Evolutionary conservation across 2,888 invertebrate genomes (phyloP).

Genomic region (Papilio gigon): DNA sequence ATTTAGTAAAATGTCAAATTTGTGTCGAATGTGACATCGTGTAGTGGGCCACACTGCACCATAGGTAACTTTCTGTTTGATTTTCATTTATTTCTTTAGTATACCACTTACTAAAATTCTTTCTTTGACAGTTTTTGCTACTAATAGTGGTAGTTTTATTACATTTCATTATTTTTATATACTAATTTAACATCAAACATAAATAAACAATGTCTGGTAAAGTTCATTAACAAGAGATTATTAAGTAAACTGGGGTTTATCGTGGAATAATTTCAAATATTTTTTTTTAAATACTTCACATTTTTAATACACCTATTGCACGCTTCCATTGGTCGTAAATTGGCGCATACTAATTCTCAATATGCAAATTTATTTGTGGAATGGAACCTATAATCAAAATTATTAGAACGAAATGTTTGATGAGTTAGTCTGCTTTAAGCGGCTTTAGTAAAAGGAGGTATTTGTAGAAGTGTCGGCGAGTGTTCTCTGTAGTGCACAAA

Average conservation of each 20-base stretch:
- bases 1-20: slow-evolving; percentile 44
- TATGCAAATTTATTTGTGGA: slow-evolving; percentile 30
- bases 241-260: too few relatives aligned
- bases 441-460: slow-evolving; percentile 50
- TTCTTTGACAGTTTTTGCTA: too few relatives aligned
- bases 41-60: slow-evolving; percentile 6
- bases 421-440: slow-evolving; percentile 67
- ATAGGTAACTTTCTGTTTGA: slow-evolving; percentile 42
- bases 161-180: too few relatives aligned
- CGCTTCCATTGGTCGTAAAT: slow-evolving; percentile 6
- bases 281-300: neutral
- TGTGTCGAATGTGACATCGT: slow-evolving; percentile 43
- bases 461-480: slow-evolving; percentile 37
- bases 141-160: too few relatives aligned
- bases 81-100: slow-evolving; percentile 1
- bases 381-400: slow-evolving; percentile 52
- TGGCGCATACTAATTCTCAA: slow-evolving; percentile 14
- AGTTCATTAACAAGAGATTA: too few relatives aligned
- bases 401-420: slow-evolving; percentile 56
- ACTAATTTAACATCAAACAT: too few relatives aligned
- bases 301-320: slow-evolving; percentile 10
- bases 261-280: neutral
- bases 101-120: too few relatives aligned
- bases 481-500: slow-evolving; percentile 51
- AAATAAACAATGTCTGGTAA: too few relatives aligned